A percentile compares a stretch with the other conserved stretches of the same genome.
phyloP scores from a whole-genome alignment of 1,140 invertebrate species.

The Arctopsyche grandis region DNA sequence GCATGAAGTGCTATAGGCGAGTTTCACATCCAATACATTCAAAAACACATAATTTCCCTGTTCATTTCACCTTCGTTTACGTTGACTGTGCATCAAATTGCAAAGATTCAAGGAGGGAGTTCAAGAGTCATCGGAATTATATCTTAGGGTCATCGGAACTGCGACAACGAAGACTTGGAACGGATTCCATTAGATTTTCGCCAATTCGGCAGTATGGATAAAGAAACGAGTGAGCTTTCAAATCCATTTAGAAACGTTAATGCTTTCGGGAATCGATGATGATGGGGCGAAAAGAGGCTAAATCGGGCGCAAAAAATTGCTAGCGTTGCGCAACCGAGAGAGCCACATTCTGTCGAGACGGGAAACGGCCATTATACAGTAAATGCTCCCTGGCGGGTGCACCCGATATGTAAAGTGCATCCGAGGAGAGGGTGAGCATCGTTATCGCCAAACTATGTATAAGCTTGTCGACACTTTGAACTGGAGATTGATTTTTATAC shows the following conservation, averaged over 20 bases:
- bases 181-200: conserved; percentile 23
- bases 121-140: too few species aligned
- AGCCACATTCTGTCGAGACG: background rate
- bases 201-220: background rate
- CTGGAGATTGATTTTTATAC: background rate
- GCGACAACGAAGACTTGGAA: too few species aligned
- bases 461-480: background rate
- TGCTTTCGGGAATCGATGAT: conserved; percentile 29
- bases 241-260: conserved; percentile 22
- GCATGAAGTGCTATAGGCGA: too few species aligned
- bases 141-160: too few species aligned
- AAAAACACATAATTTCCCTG: too few species aligned
- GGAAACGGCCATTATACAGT: conserved; percentile 9
- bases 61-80: too few species aligned
- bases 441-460: background rate
- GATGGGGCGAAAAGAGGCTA: conserved; percentile 6
- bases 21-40: too few species aligned
- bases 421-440: background rate
- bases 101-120: too few species aligned
- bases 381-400: conserved; percentile 16
- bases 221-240: background rate
- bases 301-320: conserved; percentile 40
- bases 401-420: too few species aligned
- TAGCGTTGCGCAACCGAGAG: background rate
- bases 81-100: too few species aligned